A percentile compares a stretch with the other conserved stretches of the same genome.
Evolutionary conservation across 2,797 vertebrate genomes (phyloP).

Genomic region (Sebastes taczanowskii): DNA sequence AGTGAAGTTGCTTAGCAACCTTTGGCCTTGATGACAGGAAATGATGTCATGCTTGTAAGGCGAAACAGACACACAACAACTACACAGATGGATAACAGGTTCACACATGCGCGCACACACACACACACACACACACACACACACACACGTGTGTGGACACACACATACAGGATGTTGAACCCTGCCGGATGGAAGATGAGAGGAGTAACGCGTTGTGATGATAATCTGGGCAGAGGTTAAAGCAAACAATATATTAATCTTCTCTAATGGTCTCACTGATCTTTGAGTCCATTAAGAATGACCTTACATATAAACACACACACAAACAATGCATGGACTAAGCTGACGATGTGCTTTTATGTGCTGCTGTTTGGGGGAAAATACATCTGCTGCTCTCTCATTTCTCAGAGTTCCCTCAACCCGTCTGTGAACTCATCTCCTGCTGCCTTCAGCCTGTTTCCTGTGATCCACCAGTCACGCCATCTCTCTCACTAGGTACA

Average conservation of each 20-base stretch:
- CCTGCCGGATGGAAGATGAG: constrained; percentile 16
- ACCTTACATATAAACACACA: constrained; percentile 31
- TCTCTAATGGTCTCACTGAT: constrained; percentile 65
- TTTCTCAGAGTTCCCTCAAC: constrained; percentile 17
- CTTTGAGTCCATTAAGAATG: constrained; percentile 68
- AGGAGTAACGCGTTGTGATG: constrained; percentile 53
- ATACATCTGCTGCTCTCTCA: constrained; percentile 43
- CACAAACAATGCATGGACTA: constrained; percentile 18
- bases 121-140: not conserved
- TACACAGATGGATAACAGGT: constrained; percentile 25
- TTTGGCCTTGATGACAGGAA: constrained; percentile 82
- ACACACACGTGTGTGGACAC: not conserved
- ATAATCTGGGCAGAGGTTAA: constrained; percentile 66
- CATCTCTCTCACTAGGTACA: constrained; percentile 2
- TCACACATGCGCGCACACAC: constrained; percentile 5
- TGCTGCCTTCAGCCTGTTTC: constrained; percentile 34
- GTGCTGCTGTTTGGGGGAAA: constrained; percentile 22
- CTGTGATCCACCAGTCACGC: constrained; percentile 38
- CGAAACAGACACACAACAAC: constrained; percentile 41
- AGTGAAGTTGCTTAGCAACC: constrained; percentile 85
- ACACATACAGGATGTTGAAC: not conserved
- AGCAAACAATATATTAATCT: constrained; percentile 73
- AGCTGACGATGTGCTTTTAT: constrained; percentile 36
- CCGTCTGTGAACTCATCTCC: constrained; percentile 43
- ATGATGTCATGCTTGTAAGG: constrained; percentile 59